Conservation (phyloP, 2,797 vertebrate species). For the Selene dorsalis region DNA sequence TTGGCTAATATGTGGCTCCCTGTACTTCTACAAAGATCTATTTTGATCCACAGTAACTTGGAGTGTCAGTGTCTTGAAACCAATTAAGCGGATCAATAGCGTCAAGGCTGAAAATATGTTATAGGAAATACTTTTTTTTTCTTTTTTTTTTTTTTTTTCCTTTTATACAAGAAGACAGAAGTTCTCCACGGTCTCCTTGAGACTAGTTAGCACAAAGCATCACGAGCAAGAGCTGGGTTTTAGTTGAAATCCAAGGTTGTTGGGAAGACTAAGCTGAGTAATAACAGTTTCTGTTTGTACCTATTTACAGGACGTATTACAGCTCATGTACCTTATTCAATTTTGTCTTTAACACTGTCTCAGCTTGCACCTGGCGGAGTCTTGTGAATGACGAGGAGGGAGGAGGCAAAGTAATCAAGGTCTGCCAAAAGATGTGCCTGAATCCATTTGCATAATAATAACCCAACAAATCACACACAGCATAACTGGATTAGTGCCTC, state of each 20-base stretch:
- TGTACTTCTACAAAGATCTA: not conserved
- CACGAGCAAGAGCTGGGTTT: not conserved
- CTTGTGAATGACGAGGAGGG: conserved; percentile 30
- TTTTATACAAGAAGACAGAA: not conserved
- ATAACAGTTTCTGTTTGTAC: not conserved
- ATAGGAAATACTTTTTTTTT: too few species aligned
- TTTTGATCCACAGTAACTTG: not conserved
- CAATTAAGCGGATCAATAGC: conserved; percentile 4
- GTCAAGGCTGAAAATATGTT: not conserved
- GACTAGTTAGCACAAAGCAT: conserved; percentile 1
- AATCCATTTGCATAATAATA: conserved; percentile 71
- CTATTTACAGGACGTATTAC: conserved; percentile 14
- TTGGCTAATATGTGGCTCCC: not conserved
- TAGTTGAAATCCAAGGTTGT: not conserved
- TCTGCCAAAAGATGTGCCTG: conserved; percentile 49
- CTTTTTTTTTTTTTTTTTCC: too few species aligned
- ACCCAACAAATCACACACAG: conserved; percentile 55
- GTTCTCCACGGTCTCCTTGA: not conserved
- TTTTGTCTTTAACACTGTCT: conserved; percentile 30
- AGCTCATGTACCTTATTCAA: conserved; percentile 24
- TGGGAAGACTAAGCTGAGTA: not conserved
- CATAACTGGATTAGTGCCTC: conserved; percentile 63
- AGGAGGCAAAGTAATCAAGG: conserved; percentile 54
- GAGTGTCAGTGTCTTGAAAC: not conserved
- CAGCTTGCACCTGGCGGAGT: conserved; percentile 48